These are phyloP conservation scores for Plestiodon gilberti DNA, from an alignment of 2,113 vertebrate species.

Conservation along the genomic window DNA sequence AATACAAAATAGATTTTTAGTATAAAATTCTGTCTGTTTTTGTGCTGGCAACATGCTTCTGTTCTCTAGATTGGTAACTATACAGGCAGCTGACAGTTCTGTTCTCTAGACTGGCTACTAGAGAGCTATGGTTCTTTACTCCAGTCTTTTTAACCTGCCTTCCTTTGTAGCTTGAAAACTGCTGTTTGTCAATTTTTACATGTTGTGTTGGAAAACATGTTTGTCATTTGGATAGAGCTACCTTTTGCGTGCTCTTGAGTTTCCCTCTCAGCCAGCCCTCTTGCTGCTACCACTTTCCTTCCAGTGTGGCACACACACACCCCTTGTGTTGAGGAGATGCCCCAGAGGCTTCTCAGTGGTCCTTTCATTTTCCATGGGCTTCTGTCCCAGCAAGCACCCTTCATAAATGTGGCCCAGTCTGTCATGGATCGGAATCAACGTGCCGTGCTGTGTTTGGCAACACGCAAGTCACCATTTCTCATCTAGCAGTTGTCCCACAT, in stretches of 20 bases:
- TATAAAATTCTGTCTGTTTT: background rate
- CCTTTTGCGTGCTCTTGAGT: no score
- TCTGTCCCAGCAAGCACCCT: background rate
- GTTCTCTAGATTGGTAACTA: accelerated
- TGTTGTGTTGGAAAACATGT: background rate
- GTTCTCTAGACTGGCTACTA: no score
- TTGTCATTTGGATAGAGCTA: background rate
- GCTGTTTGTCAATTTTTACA: background rate
- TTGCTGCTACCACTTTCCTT: background rate
- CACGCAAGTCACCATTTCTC: background rate
- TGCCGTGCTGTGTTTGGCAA: background rate
- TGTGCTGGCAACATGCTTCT: background rate
- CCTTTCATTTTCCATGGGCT: background rate
- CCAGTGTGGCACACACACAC: no score
- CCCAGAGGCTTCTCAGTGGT: background rate
- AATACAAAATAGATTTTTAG: background rate
- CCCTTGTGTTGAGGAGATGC: background rate
- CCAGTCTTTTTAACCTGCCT: background rate
- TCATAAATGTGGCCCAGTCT: background rate
- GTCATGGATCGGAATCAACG: background rate
- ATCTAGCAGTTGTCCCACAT: background rate
- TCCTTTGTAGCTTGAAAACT: background rate
- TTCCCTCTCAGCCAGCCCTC: background rate
- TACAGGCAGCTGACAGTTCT: background rate
- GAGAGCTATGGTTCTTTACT: no score